These are phyloP conservation scores for Pseudomyrmex flavicornis DNA, from an alignment of 1,140 invertebrate species.

Conservation along the genomic window DNA sequence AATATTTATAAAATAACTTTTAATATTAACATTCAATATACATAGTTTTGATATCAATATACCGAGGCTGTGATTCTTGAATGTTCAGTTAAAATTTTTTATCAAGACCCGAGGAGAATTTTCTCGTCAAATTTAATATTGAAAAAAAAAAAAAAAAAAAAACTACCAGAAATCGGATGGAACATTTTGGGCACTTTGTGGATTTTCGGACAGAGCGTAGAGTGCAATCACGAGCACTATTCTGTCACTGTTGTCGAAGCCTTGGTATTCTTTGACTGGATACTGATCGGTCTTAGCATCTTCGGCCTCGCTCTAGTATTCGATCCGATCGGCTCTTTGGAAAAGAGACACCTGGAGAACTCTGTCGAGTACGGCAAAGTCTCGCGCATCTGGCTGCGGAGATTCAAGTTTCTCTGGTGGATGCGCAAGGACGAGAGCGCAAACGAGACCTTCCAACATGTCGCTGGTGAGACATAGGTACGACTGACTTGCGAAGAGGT, in stretches of 20 bases:
- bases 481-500: constrained; percentile 67
- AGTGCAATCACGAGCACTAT: constrained; percentile 89
- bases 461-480: constrained; percentile 89
- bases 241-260: constrained; percentile 91
- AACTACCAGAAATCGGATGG: constrained; percentile 90
- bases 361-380: constrained; percentile 84
- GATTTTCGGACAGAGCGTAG: constrained; percentile 90
- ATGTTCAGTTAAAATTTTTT: not conserved
- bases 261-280: constrained; percentile 93
- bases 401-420: constrained; percentile 93
- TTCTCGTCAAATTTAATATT: not conserved
- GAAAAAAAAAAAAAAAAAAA: not conserved
- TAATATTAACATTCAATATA: too few relatives aligned
- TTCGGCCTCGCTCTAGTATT: constrained; percentile 92
- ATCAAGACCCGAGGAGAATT: not conserved
- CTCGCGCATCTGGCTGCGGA: constrained; percentile 88
- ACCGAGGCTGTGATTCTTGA: too few relatives aligned
- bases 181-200: constrained; percentile 93
- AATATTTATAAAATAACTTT: too few relatives aligned
- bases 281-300: constrained; percentile 90
- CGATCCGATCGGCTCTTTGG: constrained; percentile 91
- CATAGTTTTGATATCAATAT: too few relatives aligned
- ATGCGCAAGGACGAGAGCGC: constrained; percentile 91
- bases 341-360: constrained; percentile 87
- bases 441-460: constrained; percentile 93